Evolutionary conservation across 1,140 invertebrate species (phyloP), one percentile per base, ranked within the genome.

Genomic region (Psilanteris sp.): DNA sequence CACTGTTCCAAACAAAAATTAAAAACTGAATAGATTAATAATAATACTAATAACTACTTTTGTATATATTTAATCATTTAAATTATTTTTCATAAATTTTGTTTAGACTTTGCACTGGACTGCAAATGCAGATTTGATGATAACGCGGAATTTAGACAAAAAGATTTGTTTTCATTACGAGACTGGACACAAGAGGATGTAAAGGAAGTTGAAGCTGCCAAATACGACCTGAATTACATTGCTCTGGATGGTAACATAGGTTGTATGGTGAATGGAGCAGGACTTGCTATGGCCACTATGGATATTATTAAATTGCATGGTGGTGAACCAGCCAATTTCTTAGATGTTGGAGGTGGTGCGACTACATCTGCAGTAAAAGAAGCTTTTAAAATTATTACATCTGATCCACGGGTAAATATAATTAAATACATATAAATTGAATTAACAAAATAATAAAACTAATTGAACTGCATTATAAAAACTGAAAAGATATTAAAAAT

Each of bases 261-360:
- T 1, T 94, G 93, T 72, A 91, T 95, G 89, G 97, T 99, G 0
- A 99, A 99, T 89, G 97, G 97, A 11, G 97, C 97, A 71, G 97
- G 97, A 14, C 88, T 99, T n/a, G 97, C 97, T 4, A 99, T 99
- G 97, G 97, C 97, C 15, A 98, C 97, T n/a, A 97, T 98, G 96
- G 97, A 98, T 81, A 97, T 98, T 20, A 98, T 98, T 29, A 97
- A 96, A 82, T 87, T 98, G 1, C 95, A 97, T 85, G 97, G 97
- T 31, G 97, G 97, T 26, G 92, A 92, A 78, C 97, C 97, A 8
- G 97, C 97, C 0, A 99, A 99, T 86, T 99, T 99, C 87, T 87
- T 99, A 9, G 97, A 99, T 86, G 96, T 99, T 37, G 97, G 97
- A 22, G 97, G 97, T 71, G 95, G 96, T 50, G 97, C 97, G n/a